phyloP scores from a whole-genome alignment of 1,140 invertebrate genomes.

The Saccostrea cuccullata region DNA sequence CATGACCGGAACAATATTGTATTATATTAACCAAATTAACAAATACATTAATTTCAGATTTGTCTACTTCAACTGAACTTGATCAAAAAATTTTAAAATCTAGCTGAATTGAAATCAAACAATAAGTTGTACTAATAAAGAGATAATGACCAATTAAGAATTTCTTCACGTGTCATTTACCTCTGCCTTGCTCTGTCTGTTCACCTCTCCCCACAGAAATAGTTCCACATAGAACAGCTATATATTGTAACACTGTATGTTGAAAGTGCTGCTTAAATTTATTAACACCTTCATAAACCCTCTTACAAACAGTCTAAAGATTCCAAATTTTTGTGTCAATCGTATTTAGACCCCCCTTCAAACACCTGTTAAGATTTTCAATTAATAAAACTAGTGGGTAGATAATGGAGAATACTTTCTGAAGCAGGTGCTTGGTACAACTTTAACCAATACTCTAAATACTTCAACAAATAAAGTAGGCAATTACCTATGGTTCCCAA shows the following conservation, averaged over 20 bases:
- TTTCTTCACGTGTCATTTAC: not conserved
- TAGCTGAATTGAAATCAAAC: no score
- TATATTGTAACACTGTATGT: not conserved
- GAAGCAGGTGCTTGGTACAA: not conserved
- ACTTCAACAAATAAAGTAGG: not conserved
- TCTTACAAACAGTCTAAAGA: not conserved
- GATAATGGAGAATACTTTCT: not conserved
- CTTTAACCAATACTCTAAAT: not conserved
- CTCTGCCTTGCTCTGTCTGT: not conserved
- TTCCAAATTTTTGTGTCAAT: not conserved
- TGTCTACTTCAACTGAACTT: no score
- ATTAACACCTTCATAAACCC: not conserved
- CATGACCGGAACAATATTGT: no score
- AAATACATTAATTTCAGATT: no score
- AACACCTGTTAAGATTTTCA: slow-evolving; percentile 16
- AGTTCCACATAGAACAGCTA: no score
- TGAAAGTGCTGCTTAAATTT: not conserved
- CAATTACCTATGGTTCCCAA: not conserved
- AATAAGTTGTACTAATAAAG: not conserved
- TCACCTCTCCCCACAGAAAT: no score
- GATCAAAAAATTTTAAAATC: no score
- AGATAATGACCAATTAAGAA: not conserved
- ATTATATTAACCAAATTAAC: no score
- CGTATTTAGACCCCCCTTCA: not conserved
- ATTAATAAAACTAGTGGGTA: not conserved